A percentile compares a stretch with the other conserved stretches of the same genome.
Evolutionary conservation across 2,888 invertebrate species (phyloP).

Genomic region (Aleiodes leptofemur): DNA sequence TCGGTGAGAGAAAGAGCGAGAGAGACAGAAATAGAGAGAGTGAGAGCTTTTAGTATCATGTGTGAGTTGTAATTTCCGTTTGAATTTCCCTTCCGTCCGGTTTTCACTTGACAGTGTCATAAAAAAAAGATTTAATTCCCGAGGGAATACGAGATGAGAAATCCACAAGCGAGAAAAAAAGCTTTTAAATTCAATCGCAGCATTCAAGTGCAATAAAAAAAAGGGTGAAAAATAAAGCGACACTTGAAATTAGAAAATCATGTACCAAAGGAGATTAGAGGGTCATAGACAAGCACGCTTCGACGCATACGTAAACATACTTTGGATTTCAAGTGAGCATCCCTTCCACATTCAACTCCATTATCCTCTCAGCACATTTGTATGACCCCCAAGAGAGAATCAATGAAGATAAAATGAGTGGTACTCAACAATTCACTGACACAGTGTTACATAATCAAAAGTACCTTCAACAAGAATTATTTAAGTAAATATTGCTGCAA

Average conservation of each 20-base stretch:
- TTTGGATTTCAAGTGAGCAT: slow-evolving; percentile 44
- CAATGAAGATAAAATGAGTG: slow-evolving; percentile 26
- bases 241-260: background rate
- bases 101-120: too few species aligned
- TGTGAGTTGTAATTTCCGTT: too few species aligned
- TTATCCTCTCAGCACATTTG: background rate
- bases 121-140: too few species aligned
- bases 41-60: too few species aligned
- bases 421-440: background rate
- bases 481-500: background rate
- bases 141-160: too few species aligned
- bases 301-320: slow-evolving; percentile 54
- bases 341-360: background rate
- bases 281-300: slow-evolving; percentile 45
- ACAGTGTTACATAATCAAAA: background rate
- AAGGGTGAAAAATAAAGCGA: background rate
- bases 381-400: slow-evolving; percentile 7
- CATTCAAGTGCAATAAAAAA: background rate
- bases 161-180: too few species aligned
- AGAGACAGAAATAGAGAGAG: too few species aligned
- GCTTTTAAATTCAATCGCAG: too few species aligned
- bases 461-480: slow-evolving; percentile 4
- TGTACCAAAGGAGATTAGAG: slow-evolving; percentile 1
- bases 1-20: too few species aligned
- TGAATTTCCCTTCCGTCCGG: too few species aligned